Base-by-base conservation (phyloP, 2,888 invertebrate genomes). In the Eupithecia centaureata region DNA sequence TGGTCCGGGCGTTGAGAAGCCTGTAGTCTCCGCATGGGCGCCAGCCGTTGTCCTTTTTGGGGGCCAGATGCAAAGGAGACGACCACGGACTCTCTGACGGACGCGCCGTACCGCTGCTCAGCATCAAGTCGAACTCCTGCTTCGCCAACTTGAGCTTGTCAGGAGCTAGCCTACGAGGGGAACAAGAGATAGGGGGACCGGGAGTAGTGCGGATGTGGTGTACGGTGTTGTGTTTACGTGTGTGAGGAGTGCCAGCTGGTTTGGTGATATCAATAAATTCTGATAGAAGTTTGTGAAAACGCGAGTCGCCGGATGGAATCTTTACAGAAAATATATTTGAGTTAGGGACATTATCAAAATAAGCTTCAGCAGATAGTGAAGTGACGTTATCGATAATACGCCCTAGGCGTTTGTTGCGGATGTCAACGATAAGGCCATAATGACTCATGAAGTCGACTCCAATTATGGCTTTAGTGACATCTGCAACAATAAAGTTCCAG, bases 51-150 rank as follows among this genome's bases (percentile, higher is more conserved):
- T 73, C 68, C 28, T 70, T 73, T 64, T 86, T 87, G 2, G 82
- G 79, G 2, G 78, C 83, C 59, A 85, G 63, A 66, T 85, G 84
- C 0, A 86, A 71, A 4, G 82, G 81, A 5, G 78, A 79, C 1
- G 84, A 70, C 85, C 83, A 86, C 80, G 79, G 61, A n/a, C n/a
- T n/a, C n/a, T n/a, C n/a, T n/a, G n/a, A n/a, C n/a, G n/a, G n/a
- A n/a, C n/a, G n/a, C n/a, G n/a, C n/a, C n/a, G n/a, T n/a, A n/a
- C n/a, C n/a, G n/a, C n/a, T n/a, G n/a, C n/a, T n/a, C n/a, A n/a
- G n/a, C n/a, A n/a, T n/a, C n/a, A n/a, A n/a, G n/a, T n/a, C n/a
- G n/a, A n/a, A n/a, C n/a, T n/a, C n/a, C n/a, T n/a, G n/a, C n/a
- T n/a, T n/a, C n/a, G n/a, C n/a, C n/a, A n/a, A n/a, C n/a, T n/a